These are phyloP conservation scores for Myodes glareolus DNA, from an alignment of 2,113 vertebrate genomes.

Conservation along the genomic window DNA sequence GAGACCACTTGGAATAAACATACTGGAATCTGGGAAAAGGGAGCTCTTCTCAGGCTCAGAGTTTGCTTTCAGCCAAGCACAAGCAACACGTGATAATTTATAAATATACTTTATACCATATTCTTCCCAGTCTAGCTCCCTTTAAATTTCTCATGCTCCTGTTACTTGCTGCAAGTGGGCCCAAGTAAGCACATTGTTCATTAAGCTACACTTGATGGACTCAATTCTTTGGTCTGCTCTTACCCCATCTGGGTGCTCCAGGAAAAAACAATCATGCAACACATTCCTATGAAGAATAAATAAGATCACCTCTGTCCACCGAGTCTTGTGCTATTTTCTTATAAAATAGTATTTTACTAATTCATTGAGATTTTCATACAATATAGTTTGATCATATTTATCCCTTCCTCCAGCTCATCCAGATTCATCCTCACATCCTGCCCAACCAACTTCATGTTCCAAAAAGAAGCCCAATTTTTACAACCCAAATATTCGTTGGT, in stretches of 20 bases:
- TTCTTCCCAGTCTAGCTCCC: not conserved
- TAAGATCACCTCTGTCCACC: not conserved
- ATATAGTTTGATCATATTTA: not conserved
- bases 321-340: not conserved
- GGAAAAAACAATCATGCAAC: not conserved
- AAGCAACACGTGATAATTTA: not conserved
- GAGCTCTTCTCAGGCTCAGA: not conserved
- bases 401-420: not conserved
- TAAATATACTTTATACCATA: not conserved
- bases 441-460: not conserved
- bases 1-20: not conserved
- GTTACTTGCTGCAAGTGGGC: not conserved
- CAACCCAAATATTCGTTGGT: not conserved
- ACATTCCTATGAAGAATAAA: not conserved
- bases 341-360: not conserved
- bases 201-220: not conserved
- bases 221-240: not conserved
- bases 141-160: too few species aligned
- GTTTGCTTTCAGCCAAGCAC: not conserved
- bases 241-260: not conserved
- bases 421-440: not conserved
- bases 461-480: not conserved
- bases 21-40: not conserved
- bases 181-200: too few species aligned
- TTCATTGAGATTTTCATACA: not conserved